These are phyloP conservation scores for Cordilura impudica DNA, from an alignment of 2,888 invertebrate species.

Conservation along the genomic window DNA sequence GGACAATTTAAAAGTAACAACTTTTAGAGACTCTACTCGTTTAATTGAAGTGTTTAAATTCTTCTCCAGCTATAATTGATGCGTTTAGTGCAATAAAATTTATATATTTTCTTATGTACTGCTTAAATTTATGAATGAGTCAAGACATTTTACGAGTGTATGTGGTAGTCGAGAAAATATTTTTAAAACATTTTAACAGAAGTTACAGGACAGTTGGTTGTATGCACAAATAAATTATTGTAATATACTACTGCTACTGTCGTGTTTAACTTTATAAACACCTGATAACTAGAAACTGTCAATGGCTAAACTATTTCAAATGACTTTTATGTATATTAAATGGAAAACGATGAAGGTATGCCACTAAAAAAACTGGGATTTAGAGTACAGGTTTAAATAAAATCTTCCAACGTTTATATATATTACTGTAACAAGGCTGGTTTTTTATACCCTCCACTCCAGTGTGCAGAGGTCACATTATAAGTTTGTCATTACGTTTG, in stretches of 20 bases:
- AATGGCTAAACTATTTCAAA: neutral
- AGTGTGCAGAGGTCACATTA: too few relatives aligned
- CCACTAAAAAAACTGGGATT: too few relatives aligned
- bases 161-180: neutral
- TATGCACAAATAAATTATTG: neutral
- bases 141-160: neutral
- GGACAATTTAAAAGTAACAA: neutral
- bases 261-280: constrained; percentile 3
- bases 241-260: constrained; percentile 1
- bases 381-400: too few relatives aligned
- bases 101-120: neutral
- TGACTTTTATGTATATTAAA: too few relatives aligned
- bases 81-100: constrained; percentile 33
- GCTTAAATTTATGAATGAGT: neutral
- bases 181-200: neutral
- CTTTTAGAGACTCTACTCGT: neutral
- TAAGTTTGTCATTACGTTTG: too few relatives aligned
- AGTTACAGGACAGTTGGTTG: neutral
- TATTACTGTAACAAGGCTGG: too few relatives aligned
- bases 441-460: too few relatives aligned
- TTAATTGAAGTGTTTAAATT: constrained; percentile 47
- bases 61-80: constrained; percentile 49
- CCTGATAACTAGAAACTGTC: constrained; percentile 43
- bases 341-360: too few relatives aligned
- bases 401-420: too few relatives aligned